Base-by-base conservation (phyloP, 92 coral and sea anemone genomes). In the Chrysogorgia sp. region DNA sequence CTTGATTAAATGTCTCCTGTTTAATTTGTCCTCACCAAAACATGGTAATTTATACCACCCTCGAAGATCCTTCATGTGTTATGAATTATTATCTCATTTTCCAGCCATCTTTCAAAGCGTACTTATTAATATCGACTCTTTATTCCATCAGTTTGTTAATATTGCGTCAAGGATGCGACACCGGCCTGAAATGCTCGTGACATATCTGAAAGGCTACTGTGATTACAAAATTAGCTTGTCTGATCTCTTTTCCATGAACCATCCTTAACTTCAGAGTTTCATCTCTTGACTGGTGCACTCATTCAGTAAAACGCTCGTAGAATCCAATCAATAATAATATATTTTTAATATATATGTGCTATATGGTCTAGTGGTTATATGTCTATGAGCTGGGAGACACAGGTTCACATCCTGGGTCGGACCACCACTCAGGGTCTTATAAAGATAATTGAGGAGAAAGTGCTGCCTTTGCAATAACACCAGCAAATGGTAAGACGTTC, bases 31-130 rank as follows among this genome's bases (percentile, higher is more conserved):
- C n/a, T n/a, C 76, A 48, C 45, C 76, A 45, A 45, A 69, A 69
- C 55, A 49, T 69, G 33, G 28, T 33, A 67, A 67, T 67, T 10
- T 10, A 40, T 21, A 69, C 60, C 60, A 69, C 59, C 58, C 35
- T 37, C 2, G 31, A 65, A 0, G 72, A 65, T 37, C 22, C 72
- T 24, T 9, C 59, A 28, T 68, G 50, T 69, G 23, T 49, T 22
- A 28, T 29, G 25, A 58, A 49, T 31, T 47, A 28, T 47, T 69
- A 34, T 68, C 31, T 69, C 76, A 69, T 69, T 60, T 69, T 59
- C 55, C 76, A 69, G 48, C 29, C 40, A 69, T 69, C 76, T 69
- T 30, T 69, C 76, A 69, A 2, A 69, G 55, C 45, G 76, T 69
- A 60, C 55, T 69, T 48, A 69, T 49, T 6, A 64, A 25, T 30